Base-by-base conservation (phyloP, 2,797 vertebrate genomes). In the Rhinophrynus dorsalis region DNA sequence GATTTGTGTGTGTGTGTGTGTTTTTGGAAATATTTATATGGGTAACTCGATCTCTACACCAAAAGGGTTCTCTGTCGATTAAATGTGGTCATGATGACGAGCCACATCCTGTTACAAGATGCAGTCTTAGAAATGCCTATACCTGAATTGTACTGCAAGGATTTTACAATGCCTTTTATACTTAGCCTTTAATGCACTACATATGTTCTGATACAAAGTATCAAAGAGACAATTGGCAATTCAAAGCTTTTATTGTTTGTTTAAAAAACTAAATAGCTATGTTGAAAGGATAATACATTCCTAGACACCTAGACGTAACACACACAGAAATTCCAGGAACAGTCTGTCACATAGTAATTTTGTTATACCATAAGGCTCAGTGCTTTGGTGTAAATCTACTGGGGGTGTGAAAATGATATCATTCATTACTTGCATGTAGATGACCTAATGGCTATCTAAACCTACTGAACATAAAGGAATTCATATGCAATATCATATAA, bases 61-160 rank as follows among this genome's bases (percentile, higher is more conserved):
- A n/a, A 7, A 38, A 17, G n/a, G 29, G 20, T 6, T 37, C n/a
- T 29, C 23, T 67, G n/a, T 50, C 27, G 15, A n/a, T n/a, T n/a
- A n/a, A n/a, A n/a, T n/a, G n/a, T n/a, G n/a, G n/a, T n/a, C 20
- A 9, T 58, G 21, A 68, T 68, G 18, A 40, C 45, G 42, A 40
- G 47, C 47, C 24, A 13, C 48, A 54, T 42, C 20, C 24, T 51
- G 18, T 17, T 23, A 2, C 48, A 33, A 30, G 5, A 54, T 27
- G n/a, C 47, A 52, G 1, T 13, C 18, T 30, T 21, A 4, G 13
- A 18, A n/a, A 44, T 47, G 27, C 24, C 13, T 29, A 6, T 35
- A 21, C 30, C 12, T 35, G 30, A 52, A 52, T 13, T 40, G 2
- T 24, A 50, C 17, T 21, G 2, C 37, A 59, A 23, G 12, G 12